Evolutionary conservation across 1,140 invertebrate species (phyloP), one percentile per base, ranked within the genome.

Genomic region (Parapsyche elsis): DNA sequence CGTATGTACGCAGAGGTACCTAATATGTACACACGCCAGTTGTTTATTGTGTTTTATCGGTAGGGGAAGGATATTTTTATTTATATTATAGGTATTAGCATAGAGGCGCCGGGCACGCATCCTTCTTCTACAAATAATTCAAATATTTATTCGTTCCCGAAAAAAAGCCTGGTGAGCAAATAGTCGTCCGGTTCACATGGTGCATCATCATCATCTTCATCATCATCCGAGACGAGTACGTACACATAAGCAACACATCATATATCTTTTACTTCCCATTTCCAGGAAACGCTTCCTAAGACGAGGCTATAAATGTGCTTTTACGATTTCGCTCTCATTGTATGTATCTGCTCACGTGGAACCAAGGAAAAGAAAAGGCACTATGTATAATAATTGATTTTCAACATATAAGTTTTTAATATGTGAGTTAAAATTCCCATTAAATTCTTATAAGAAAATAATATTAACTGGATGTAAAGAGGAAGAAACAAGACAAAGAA

Each of bases 101-200:
- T 70, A 79, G 71, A 45, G 71, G 78, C 78, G 78, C 76, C 76
- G 61, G 76, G 77, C 77, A 38, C 24, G 46, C 78, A 79, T 71
- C 76, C 76, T 78, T 78, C 30, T 24, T 45, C 38, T 73, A 74
- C 53, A 71, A 73, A 82, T 80, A 77, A 80, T 80, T 82, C 81
- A 80, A 82, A 82, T 82, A 82, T 82, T 82, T 80, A 80, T 80
- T 78, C 81, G 61, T 76, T 57, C 30, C 78, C 81, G 77, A 76
- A 76, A 78, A 81, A 79, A 79, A 70, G 76, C 23, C 64, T 74
- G 23, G 67, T 45, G 53, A 73, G 81, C 38, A 82, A 82, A 82
- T 78, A 82, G 16, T 64, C 12, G 21, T 38, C 24, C 26, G 71
- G 78, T 79, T 79, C 80, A 76, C 77, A 81, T 76, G 78, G 16